phyloP scores from a whole-genome alignment of 2,888 invertebrate species.

The Hermodice carunculata region DNA sequence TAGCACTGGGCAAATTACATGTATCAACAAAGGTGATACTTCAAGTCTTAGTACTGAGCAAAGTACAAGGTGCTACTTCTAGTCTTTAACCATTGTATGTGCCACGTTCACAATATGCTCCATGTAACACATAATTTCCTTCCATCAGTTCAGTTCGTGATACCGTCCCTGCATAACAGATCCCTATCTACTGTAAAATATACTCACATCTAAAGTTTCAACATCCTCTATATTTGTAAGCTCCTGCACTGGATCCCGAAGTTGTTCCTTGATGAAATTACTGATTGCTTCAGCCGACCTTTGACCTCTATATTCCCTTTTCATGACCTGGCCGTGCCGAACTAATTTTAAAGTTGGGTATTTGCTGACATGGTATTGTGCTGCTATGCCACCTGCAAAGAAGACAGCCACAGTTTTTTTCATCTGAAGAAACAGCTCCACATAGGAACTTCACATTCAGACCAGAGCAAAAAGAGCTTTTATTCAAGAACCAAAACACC shows the following conservation, averaged over 20 bases:
- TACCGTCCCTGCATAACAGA: background rate
- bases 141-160: background rate
- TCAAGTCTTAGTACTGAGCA: too few species aligned
- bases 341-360: conserved; percentile 98
- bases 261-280: conserved; percentile 88
- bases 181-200: background rate
- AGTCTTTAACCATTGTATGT: too few species aligned
- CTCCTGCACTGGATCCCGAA: conserved; percentile 75
- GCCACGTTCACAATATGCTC: too few species aligned
- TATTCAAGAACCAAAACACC: too few species aligned
- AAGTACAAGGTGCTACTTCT: too few species aligned
- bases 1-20: too few species aligned
- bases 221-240: conserved; percentile 70
- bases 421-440: background rate
- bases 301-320: conserved; percentile 78
- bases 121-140: too few species aligned
- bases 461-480: too few species aligned
- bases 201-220: conserved; percentile 61
- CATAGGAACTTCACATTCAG: background rate
- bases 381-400: conserved; percentile 79
- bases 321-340: conserved; percentile 73
- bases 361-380: conserved; percentile 95
- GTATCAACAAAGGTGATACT: too few species aligned
- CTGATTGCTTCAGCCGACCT: conserved; percentile 92
- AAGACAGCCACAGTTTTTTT: background rate